Evolutionary conservation across 35 echinoderm and acorn worm species (phyloP).

Genomic region (Diadema setosum): DNA sequence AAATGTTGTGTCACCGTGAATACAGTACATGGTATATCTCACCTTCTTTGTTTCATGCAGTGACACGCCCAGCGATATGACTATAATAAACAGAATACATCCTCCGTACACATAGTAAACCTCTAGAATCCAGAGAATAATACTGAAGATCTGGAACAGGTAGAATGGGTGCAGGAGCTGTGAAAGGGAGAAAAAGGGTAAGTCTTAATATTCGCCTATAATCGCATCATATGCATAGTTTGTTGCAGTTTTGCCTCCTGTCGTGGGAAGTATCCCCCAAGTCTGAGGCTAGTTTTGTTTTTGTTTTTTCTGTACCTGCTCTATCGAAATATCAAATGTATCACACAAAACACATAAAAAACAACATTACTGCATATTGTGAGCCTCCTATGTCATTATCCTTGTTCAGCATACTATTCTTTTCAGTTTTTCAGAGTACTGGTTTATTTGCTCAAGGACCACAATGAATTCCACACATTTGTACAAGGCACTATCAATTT

Average conservation of each 20-base stretch:
- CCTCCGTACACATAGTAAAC: conserved; percentile 79
- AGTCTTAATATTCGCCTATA: background rate
- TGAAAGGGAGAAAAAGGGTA: background rate
- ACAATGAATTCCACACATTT: no score
- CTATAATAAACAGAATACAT: conserved; percentile 73
- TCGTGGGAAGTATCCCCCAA: background rate
- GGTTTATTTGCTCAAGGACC: no score
- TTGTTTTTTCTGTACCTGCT: background rate
- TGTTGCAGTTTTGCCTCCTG: background rate
- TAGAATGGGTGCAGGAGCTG: conserved; percentile 96
- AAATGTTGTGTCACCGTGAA: no score
- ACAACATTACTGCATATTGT: no score
- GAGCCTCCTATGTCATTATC: no score
- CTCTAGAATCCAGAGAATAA: conserved; percentile 80
- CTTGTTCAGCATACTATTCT: no score
- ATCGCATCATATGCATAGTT: background rate
- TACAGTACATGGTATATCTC: no score
- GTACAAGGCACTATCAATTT: no score
- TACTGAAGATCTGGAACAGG: conserved; percentile 92
- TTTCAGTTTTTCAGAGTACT: no score
- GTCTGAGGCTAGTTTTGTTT: background rate
- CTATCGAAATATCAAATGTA: background rate
- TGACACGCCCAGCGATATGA: conserved; percentile 68
- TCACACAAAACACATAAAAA: no score
- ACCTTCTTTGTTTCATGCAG: conserved; percentile 96